Evolutionary conservation across 1,140 invertebrate genomes (phyloP).

Genomic region (Pseudomyrmex sp.): DNA sequence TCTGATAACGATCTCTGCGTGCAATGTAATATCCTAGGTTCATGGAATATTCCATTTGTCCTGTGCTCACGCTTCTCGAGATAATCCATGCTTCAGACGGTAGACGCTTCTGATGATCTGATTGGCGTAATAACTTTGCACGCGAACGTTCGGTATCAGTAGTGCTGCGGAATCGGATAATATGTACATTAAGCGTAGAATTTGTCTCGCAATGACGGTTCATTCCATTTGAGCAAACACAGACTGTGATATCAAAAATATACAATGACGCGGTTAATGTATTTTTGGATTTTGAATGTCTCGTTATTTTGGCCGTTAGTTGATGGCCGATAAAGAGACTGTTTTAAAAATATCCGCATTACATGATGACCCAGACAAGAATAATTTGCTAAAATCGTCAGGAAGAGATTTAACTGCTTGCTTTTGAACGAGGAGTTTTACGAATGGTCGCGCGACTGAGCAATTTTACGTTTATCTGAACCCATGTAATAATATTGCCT

Average conservation of each 20-base stretch:
- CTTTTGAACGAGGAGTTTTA: slow-evolving; percentile 14
- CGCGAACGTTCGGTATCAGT: neutral
- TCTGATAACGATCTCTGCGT: slow-evolving; percentile 33
- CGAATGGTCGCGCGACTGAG: neutral
- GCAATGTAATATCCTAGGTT: slow-evolving; percentile 14
- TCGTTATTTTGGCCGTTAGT: neutral
- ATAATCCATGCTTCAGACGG: slow-evolving; percentile 7
- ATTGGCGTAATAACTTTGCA: slow-evolving; percentile 27
- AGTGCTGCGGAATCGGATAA: neutral
- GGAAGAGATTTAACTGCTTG: neutral
- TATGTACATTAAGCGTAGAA: neutral
- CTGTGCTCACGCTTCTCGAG: slow-evolving; percentile 9
- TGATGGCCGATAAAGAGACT: neutral
- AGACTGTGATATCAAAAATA: neutral
- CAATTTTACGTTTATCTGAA: neutral
- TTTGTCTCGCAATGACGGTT: neutral
- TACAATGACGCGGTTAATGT: neutral
- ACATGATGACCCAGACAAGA: neutral
- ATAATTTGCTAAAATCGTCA: neutral
- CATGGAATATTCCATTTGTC: slow-evolving; percentile 40
- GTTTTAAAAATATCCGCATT: neutral
- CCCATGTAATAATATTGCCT: neutral
- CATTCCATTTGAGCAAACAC: neutral
- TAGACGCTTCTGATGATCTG: slow-evolving; percentile 19
- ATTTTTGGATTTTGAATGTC: neutral